A percentile compares a stretch with the other conserved stretches of the same genome.
phyloP scores from a whole-genome alignment of 1,140 invertebrate genomes.

The Mycetomoellerius zeteki region DNA sequence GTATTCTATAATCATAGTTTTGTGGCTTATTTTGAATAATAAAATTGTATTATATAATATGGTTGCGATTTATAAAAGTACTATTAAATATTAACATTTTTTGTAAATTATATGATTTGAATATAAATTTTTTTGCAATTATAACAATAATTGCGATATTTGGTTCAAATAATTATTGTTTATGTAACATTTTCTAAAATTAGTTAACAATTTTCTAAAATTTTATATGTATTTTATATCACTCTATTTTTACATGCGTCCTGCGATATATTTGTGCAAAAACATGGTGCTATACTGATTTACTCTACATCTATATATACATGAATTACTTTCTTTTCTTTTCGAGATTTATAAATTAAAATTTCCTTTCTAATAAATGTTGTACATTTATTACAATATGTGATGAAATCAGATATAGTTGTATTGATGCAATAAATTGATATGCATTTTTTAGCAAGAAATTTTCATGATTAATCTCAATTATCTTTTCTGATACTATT shows the following conservation, averaged over 20 bases:
- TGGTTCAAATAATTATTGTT: neutral
- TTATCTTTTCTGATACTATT: neutral
- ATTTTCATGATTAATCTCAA: neutral
- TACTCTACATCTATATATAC: neutral
- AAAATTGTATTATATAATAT: neutral
- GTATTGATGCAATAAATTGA: conserved; percentile 6
- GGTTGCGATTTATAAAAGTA: conserved; percentile 3
- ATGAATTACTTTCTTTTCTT: neutral
- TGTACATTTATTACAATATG: neutral
- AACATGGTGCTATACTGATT: neutral
- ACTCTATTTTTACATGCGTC: neutral
- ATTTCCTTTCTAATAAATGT: neutral
- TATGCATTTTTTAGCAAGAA: neutral
- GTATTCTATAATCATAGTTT: conserved; percentile 1
- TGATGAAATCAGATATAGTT: neutral
- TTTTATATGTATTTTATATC: neutral
- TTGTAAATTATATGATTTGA: neutral
- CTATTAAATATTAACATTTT: neutral
- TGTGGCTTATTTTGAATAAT: neutral
- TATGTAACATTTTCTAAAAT: neutral
- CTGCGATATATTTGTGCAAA: neutral
- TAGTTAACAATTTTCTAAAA: conserved; percentile 14
- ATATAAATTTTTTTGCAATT: neutral
- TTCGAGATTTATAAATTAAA: neutral
- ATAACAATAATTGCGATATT: neutral